Evolutionary conservation across 2,797 vertebrate genomes (phyloP).

Genomic region (Podargus strigoides): DNA sequence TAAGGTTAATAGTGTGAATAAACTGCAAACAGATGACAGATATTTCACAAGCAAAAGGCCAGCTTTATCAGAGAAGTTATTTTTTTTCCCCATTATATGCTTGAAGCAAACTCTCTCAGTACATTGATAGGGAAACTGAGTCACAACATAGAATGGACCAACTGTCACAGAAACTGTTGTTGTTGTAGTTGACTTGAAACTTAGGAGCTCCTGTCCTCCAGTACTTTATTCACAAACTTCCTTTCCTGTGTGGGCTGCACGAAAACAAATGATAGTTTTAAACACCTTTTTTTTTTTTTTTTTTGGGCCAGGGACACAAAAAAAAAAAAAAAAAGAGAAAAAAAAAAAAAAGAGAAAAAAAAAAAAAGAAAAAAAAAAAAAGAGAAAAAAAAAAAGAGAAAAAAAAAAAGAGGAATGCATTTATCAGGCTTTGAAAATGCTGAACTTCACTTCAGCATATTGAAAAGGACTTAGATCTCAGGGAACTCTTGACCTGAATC

Average conservation of each 20-base stretch:
- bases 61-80: not conserved
- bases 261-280: not conserved
- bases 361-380: no score
- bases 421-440: not conserved
- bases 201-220: not conserved
- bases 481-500: not conserved
- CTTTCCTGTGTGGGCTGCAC: not conserved
- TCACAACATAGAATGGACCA: not conserved
- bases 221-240: not conserved
- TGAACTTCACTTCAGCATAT: not conserved
- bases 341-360: no score
- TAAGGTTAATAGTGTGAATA: not conserved
- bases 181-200: not conserved
- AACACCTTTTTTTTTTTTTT: no score
- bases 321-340: no score
- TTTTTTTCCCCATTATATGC: not conserved
- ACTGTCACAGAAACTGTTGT: not conserved
- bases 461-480: not conserved
- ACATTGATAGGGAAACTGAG: not conserved
- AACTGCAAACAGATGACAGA: not conserved
- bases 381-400: no score
- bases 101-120: not conserved
- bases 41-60: not conserved
- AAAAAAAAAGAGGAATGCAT: not conserved
- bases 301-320: fast-evolving